These are phyloP conservation scores for Oryctes rhinoceros DNA, from an alignment of 1,140 invertebrate species.

Conservation along the genomic window DNA sequence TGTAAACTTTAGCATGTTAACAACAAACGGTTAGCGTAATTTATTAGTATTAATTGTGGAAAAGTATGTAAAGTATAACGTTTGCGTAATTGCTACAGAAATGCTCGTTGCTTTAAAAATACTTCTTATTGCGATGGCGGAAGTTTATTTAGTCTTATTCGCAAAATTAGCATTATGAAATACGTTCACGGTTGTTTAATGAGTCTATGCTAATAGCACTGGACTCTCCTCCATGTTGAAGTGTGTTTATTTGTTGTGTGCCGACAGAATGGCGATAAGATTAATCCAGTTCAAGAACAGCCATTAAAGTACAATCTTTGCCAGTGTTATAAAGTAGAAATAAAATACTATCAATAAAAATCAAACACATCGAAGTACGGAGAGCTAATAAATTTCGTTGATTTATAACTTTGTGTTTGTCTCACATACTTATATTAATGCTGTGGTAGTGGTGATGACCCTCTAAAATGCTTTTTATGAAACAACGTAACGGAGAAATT, in stretches of 20 bases:
- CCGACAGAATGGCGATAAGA: neutral
- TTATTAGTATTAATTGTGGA: conserved; percentile 7
- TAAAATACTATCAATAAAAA: too few species aligned
- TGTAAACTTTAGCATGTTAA: neutral
- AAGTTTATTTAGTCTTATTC: neutral
- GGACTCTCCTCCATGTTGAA: neutral
- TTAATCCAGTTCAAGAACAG: neutral
- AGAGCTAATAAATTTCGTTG: too few species aligned
- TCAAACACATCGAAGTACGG: too few species aligned
- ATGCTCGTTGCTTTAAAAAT: neutral
- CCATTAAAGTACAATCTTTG: too few species aligned
- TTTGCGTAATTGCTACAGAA: conserved; percentile 4
- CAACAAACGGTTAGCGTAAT: neutral
- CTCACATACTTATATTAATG: too few species aligned
- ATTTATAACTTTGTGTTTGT: too few species aligned
- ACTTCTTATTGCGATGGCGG: neutral
- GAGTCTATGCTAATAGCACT: neutral
- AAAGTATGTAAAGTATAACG: neutral
- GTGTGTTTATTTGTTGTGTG: neutral
- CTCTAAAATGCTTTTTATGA: too few species aligned
- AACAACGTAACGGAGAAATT: too few species aligned
- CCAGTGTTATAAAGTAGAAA: too few species aligned
- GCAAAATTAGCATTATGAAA: neutral
- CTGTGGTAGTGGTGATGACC: too few species aligned
- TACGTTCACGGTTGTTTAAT: neutral